phyloP scores from a whole-genome alignment of 2,797 vertebrate species.

The Ciconia nigra region DNA sequence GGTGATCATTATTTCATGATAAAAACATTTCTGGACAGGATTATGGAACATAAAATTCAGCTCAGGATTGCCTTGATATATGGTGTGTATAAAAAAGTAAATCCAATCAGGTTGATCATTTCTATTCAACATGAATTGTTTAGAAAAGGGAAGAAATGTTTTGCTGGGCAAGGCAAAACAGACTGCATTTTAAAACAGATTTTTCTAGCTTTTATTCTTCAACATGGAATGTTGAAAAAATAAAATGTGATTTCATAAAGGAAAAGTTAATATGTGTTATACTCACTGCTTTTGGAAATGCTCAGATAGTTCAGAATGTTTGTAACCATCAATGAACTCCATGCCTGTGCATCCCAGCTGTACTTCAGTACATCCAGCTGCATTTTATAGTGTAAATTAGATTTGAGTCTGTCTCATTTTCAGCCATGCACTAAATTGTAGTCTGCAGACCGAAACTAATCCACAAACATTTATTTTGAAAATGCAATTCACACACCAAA shows the following conservation, averaged over 20 bases:
- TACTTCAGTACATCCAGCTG: slow-evolving; percentile 18
- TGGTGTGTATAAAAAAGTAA: neutral
- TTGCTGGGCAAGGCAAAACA: neutral
- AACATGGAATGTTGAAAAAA: neutral
- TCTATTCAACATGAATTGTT: neutral
- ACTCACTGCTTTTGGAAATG: neutral
- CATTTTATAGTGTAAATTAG: slow-evolving; percentile 28
- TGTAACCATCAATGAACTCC: neutral
- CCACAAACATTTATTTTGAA: slow-evolving; percentile 23
- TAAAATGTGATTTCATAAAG: neutral
- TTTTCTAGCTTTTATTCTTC: neutral
- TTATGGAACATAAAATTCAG: neutral
- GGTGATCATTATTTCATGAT: neutral
- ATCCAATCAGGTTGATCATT: neutral
- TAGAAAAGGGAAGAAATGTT: neutral
- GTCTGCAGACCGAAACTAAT: slow-evolving; percentile 38
- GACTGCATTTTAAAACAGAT: neutral
- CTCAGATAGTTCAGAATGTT: neutral
- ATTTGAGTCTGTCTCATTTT: slow-evolving; percentile 46
- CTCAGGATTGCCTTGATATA: neutral
- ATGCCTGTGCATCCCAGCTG: neutral
- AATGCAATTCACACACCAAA: slow-evolving; percentile 22
- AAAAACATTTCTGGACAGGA: neutral
- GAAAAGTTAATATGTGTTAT: neutral
- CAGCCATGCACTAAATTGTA: slow-evolving; percentile 43